Conservation (phyloP, 2,113 vertebrate species). For the Typhlomys cinereus region DNA sequence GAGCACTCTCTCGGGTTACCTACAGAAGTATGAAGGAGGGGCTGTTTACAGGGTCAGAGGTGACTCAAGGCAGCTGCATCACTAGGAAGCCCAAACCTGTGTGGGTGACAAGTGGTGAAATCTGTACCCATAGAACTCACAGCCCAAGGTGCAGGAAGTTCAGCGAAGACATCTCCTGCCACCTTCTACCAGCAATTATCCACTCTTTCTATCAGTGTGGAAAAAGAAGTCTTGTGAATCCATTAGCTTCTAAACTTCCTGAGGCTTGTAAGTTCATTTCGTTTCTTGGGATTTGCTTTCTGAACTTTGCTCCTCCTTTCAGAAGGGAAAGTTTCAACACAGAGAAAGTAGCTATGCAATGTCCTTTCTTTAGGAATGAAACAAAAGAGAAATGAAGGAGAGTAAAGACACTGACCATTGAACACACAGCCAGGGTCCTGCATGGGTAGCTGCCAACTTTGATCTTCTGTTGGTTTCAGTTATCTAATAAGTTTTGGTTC, state of each 20-base stretch:
- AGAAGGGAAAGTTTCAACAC: background rate
- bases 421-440: background rate
- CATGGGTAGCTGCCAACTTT: background rate
- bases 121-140: accelerated
- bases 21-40: background rate
- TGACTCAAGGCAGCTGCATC: background rate
- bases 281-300: background rate
- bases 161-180: too few relatives aligned
- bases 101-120: background rate
- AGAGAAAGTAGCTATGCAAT: background rate
- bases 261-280: too few relatives aligned
- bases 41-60: background rate
- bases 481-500: too few relatives aligned
- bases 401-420: background rate
- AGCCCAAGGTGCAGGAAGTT: too few relatives aligned
- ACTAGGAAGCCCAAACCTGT: background rate
- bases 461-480: background rate
- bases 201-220: background rate
- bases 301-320: background rate
- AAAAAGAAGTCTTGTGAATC: background rate
- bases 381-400: background rate
- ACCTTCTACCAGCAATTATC: too few relatives aligned
- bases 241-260: background rate
- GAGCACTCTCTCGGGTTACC: too few relatives aligned
- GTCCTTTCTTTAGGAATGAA: background rate